A percentile compares a stretch with the other conserved stretches of the same genome.
phyloP scores from a whole-genome alignment of 2,888 invertebrate genomes.

The Rhopalosiphum nymphaeae region DNA sequence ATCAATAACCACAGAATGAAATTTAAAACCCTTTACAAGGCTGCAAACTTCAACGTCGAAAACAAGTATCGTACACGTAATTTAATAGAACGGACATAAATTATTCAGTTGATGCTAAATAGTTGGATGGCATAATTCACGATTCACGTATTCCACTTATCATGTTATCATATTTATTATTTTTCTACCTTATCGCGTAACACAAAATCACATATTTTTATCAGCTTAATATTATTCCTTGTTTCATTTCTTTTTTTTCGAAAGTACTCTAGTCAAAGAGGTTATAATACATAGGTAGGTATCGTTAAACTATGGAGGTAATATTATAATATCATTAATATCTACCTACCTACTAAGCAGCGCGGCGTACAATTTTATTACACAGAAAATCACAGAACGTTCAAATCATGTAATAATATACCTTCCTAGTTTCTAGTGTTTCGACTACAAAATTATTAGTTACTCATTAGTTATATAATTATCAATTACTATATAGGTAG shows the following conservation, averaged over 20 bases:
- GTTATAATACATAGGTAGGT: background rate
- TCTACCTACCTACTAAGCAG: too few species aligned
- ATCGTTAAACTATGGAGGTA: background rate
- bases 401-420: too few species aligned
- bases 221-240: background rate
- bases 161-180: background rate
- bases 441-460: too few species aligned
- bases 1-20: background rate
- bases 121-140: background rate
- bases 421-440: too few species aligned
- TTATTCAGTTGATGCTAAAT: background rate
- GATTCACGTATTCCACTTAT: background rate
- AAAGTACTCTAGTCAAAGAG: background rate
- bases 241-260: background rate
- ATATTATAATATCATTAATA: too few species aligned
- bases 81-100: background rate
- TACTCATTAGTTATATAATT: too few species aligned
- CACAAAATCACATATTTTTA: background rate
- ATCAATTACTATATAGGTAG: too few species aligned
- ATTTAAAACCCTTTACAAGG: background rate
- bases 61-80: background rate
- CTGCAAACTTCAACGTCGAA: background rate
- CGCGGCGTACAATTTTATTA: too few species aligned
- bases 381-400: too few species aligned
- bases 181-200: background rate